Evolutionary conservation across 2,113 vertebrate species (phyloP), one percentile per base, ranked within the genome.

Genomic region (Oncorhynchus masou): DNA sequence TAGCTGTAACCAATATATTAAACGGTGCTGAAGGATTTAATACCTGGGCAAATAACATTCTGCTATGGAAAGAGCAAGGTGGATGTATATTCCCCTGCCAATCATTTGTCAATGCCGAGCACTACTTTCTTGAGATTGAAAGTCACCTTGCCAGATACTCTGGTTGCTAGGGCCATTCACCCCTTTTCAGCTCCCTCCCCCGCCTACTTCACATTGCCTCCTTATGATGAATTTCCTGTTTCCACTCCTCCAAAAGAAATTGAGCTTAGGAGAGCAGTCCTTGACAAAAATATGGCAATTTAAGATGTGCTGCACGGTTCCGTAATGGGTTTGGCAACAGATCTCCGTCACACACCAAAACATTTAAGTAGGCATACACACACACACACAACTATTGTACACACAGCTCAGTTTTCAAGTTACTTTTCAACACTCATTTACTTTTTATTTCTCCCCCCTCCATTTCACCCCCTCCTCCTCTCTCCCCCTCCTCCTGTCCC

Each of bases 1-100:
- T 51, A 74, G 70, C 78, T 80, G 62, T 15, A 81, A 84, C 72
- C 67, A 67, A 60, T 69, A 20, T n/a, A 19, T 75, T 80, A 68
- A 29, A 48, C 60, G 73, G 78, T 24, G 3, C 15, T 59, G 71
- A 54, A 49, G 6, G 27, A 71, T 75, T 84, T 82, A 86, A 84
- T 84, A 86, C 73, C 3, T 67, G 15, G 74, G 83, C 75, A 83
- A 80, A 79, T 19, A 82, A 79, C 16, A 20, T 69, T 27, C 48
- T 76, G 51, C 81, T 5, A 20, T 2, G 54, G 54, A n/a, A 72
- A 74, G 64, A 51, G 48, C 68, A 59, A 79, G 57, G 60, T 60
- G 69, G 78, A 80, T 31, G 75, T 70, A 80, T 79, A 11, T 45
- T 45, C 39, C 9, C 39, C 39, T 11, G 39, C 39, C 39, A 45